Conservation (phyloP, 2,113 vertebrate species). For the Prunella fulvescens region DNA sequence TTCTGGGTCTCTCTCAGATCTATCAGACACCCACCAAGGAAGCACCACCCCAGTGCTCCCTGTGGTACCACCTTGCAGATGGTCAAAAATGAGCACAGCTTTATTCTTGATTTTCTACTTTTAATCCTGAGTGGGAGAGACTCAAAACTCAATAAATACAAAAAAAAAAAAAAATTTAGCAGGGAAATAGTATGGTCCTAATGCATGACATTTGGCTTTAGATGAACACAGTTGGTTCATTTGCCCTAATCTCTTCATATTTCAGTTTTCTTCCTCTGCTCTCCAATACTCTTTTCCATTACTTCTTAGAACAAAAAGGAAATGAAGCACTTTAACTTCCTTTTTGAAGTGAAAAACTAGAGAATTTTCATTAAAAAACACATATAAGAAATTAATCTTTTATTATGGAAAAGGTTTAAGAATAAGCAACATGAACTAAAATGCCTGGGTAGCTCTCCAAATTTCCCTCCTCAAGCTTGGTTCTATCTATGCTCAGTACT, state of each 20-base stretch:
- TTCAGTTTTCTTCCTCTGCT: neutral
- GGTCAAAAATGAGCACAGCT: neutral
- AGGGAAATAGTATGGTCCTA: neutral
- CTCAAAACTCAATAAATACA: neutral
- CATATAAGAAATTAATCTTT: neutral
- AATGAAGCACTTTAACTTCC: neutral
- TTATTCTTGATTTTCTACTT: neutral
- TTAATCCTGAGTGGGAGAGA: fast-evolving
- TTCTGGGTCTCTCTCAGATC: neutral
- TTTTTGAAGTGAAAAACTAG: neutral
- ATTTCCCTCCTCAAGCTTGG: neutral
- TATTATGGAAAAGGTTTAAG: neutral
- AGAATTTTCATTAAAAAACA: neutral
- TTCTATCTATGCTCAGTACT: neutral
- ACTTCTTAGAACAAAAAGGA: neutral
- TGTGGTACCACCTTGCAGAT: neutral
- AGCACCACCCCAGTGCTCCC: neutral
- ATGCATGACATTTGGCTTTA: neutral
- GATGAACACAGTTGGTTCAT: neutral
- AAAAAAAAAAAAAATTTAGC: neutral
- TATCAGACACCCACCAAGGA: neutral
- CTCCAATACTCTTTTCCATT: neutral
- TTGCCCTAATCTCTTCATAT: neutral
- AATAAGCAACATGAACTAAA: neutral
- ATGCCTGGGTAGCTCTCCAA: neutral